These are phyloP conservation scores for Saccopteryx bilineata DNA, from an alignment of 2,113 vertebrate genomes.

Conservation along the genomic window DNA sequence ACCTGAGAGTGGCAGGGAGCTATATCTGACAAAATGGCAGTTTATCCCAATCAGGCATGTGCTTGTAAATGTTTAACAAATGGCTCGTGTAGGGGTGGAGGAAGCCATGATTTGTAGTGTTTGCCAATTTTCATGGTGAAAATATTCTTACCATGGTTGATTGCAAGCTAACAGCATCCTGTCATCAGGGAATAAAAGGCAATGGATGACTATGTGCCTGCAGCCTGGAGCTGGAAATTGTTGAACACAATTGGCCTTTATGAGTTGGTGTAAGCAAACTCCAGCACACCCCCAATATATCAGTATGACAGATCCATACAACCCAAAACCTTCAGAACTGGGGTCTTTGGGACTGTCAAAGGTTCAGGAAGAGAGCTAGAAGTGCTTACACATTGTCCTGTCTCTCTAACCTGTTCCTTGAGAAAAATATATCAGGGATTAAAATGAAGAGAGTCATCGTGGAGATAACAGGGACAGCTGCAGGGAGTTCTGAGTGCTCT, in stretches of 20 bases:
- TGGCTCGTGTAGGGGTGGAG: neutral
- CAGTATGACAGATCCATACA: neutral
- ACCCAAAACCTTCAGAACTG: neutral
- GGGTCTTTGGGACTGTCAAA: neutral
- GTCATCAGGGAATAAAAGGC: neutral
- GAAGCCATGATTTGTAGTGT: neutral
- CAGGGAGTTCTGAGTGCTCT: neutral
- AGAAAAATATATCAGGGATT: neutral
- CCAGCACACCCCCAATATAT: neutral
- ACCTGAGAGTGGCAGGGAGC: constrained; percentile 8
- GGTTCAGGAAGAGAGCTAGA: neutral
- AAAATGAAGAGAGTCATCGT: neutral
- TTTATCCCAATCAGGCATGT: neutral
- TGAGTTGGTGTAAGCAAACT: neutral
- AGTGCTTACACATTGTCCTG: neutral
- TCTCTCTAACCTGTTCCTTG: neutral
- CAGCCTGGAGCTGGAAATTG: constrained; percentile 10
- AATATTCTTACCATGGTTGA: neutral
- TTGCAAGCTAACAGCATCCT: neutral
- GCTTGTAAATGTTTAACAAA: constrained; percentile 49
- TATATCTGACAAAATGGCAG: neutral
- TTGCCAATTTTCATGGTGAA: constrained; percentile 50
- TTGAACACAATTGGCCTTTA: neutral
- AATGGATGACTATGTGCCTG: neutral
- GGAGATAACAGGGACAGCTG: neutral